A percentile compares a stretch with the other conserved stretches of the same genome.
Evolutionary conservation across 2,113 vertebrate species (phyloP).

Genomic region (Oenanthe oenanthe): DNA sequence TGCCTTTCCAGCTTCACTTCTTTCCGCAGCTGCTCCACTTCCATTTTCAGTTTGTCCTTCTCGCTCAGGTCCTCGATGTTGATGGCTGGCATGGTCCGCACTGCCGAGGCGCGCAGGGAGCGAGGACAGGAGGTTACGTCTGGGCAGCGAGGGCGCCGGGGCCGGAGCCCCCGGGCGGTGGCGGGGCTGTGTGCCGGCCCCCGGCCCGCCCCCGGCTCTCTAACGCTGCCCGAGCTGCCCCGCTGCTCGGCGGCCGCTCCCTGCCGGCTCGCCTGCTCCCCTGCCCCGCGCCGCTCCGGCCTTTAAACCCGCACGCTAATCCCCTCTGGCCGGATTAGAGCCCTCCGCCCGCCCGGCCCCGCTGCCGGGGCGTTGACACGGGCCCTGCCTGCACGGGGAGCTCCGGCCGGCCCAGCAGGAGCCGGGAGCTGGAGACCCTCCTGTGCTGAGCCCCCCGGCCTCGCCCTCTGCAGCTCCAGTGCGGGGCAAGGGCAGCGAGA

Average conservation of each 20-base stretch:
- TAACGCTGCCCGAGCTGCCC: background rate
- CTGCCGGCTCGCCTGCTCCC: background rate
- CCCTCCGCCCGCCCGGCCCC: background rate
- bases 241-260: conserved; percentile 1
- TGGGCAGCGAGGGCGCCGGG: background rate
- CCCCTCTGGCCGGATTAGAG: conserved; percentile 86
- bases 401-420: background rate
- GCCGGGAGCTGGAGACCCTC: background rate
- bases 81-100: conserved; percentile 87
- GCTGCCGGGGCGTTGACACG: background rate
- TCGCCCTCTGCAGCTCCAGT: background rate
- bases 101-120: background rate
- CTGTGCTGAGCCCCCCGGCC: background rate
- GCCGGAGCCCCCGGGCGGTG: background rate
- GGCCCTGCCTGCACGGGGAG: background rate
- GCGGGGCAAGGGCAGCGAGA: background rate
- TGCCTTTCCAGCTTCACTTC: conserved; percentile 90
- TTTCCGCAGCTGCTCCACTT: conserved; percentile 88
- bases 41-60: conserved; percentile 91
- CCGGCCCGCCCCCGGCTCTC: conserved; percentile 27
- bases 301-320: conserved; percentile 89
- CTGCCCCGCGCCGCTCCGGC: conserved; percentile 64
- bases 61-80: conserved; percentile 91
- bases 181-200: background rate
- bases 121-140: background rate